phyloP scores from a whole-genome alignment of 2,888 invertebrate species.

The Stegophylla sp. region DNA sequence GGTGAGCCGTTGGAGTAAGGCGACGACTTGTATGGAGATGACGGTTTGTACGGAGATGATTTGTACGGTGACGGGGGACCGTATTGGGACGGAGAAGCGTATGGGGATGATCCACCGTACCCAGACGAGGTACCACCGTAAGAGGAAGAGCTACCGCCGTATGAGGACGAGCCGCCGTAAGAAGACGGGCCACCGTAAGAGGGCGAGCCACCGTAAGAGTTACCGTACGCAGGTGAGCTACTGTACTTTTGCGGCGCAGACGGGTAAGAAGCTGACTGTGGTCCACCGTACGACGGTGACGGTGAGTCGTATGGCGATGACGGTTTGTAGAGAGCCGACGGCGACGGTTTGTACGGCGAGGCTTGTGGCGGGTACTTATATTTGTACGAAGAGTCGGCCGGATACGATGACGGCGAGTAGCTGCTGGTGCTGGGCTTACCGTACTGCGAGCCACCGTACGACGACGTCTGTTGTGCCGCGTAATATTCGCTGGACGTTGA shows the following conservation, averaged over 20 bases:
- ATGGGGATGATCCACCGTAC: no score
- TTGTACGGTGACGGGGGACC: background rate
- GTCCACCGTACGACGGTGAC: background rate
- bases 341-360: conserved; percentile 35
- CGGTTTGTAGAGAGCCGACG: conserved; percentile 40
- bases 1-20: background rate
- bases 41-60: background rate
- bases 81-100: background rate
- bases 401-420: conserved; percentile 21
- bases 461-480: conserved; percentile 12
- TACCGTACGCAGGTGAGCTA: background rate
- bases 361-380: conserved; percentile 15
- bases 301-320: background rate
- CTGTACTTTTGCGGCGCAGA: conserved; percentile 27
- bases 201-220: background rate
- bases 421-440: conserved; percentile 13
- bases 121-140: no score
- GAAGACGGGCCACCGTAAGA: no score
- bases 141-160: background rate
- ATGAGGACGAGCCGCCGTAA: conserved; percentile 7
- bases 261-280: background rate
- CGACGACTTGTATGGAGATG: background rate
- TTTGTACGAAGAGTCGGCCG: conserved; percentile 2
- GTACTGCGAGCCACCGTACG: background rate
- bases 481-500: conserved; percentile 47